Conservation (phyloP, 1,140 invertebrate species). For the Hestina assimilis region DNA sequence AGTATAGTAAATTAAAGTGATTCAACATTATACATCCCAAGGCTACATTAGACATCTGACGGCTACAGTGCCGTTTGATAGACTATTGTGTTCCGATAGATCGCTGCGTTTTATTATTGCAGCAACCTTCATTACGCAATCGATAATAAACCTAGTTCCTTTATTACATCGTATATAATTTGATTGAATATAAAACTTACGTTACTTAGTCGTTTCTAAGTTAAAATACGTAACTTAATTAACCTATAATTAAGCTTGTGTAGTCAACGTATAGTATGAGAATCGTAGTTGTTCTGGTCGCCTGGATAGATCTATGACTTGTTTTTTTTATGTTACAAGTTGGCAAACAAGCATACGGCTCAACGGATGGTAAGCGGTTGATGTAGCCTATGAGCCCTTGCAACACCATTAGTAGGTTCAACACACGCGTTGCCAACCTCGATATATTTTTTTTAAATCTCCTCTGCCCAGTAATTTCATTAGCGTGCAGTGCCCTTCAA, state of each 20-base stretch:
- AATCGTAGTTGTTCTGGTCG: no score
- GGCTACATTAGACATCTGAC: neutral
- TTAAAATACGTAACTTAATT: neutral
- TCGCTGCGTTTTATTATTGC: conserved; percentile 16
- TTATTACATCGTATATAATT: neutral
- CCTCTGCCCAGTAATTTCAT: no score
- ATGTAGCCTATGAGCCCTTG: no score
- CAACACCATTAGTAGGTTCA: no score
- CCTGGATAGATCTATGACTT: no score
- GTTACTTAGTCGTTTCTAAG: neutral
- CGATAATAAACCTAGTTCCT: conserved; percentile 5
- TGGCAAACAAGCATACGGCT: no score
- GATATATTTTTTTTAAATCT: no score
- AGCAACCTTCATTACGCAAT: conserved; percentile 6
- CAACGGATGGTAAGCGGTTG: no score
- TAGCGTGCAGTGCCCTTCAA: no score
- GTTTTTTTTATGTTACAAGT: no score
- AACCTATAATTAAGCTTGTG: neutral
- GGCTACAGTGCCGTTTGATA: conserved; percentile 17
- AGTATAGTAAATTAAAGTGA: neutral
- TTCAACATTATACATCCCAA: neutral
- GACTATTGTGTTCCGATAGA: conserved; percentile 23
- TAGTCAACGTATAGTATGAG: no score
- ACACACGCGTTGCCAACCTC: no score
- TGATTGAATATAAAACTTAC: neutral